These are phyloP conservation scores for Cephus pygmeus DNA, from an alignment of 2,888 invertebrate genomes.

Conservation along the genomic window DNA sequence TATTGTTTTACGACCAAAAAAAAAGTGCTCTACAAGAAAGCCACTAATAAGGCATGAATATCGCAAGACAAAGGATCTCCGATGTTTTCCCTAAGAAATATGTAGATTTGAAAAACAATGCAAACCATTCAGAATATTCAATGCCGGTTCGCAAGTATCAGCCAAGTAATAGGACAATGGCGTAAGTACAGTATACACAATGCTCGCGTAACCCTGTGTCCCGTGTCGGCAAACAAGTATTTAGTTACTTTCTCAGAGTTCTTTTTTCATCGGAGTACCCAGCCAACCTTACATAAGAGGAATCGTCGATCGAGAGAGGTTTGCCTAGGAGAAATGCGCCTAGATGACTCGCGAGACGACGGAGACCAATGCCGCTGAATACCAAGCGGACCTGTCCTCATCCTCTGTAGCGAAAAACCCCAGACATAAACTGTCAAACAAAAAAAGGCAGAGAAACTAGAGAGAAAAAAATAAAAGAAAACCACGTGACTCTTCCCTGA, in stretches of 20 bases:
- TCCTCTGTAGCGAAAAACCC: neutral
- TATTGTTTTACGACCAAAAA: neutral
- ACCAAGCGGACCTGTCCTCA: neutral
- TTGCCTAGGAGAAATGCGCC: constrained; percentile 2
- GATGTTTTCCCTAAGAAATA: neutral
- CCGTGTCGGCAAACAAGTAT: constrained; percentile 4
- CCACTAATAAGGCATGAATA: neutral
- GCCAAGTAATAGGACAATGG: neutral
- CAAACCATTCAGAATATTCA: neutral
- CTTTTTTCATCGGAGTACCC: neutral
- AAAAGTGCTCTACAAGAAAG: neutral
- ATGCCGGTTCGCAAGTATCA: neutral
- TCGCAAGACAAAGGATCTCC: neutral
- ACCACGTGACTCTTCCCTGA: neutral
- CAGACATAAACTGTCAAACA: neutral
- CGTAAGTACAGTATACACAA: neutral
- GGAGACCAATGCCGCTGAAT: neutral
- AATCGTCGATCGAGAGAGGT: neutral
- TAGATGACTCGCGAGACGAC: neutral
- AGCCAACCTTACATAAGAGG: neutral
- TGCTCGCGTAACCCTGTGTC: neutral
- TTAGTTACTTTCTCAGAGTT: constrained; percentile 21
- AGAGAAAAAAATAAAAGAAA: neutral
- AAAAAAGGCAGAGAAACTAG: neutral
- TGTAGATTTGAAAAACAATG: neutral